Evolutionary conservation across 2,113 vertebrate genomes (phyloP).

Genomic region (Bettongia penicillata): DNA sequence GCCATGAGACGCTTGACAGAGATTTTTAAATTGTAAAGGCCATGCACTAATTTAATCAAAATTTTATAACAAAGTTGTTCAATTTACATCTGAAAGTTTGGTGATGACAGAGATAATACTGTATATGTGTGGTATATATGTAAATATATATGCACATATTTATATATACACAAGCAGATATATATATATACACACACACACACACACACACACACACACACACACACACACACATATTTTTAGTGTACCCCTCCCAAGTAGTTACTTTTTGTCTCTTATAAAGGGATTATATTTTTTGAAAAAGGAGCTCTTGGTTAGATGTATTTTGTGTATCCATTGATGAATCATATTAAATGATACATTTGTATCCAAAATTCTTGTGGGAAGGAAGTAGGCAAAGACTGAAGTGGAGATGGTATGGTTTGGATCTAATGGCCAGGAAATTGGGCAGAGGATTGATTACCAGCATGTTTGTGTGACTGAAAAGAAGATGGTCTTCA

Average conservation of each 20-base stretch:
- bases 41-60: slow-evolving; percentile 45
- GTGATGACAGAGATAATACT: slow-evolving; percentile 48
- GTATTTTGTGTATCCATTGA: slow-evolving; percentile 68
- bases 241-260: slow-evolving; percentile 38
- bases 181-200: not conserved
- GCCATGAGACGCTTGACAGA: slow-evolving; percentile 45
- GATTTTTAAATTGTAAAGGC: slow-evolving; percentile 49
- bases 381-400: not conserved
- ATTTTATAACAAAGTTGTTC: slow-evolving; percentile 53
- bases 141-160: no score
- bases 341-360: slow-evolving; percentile 35
- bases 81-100: slow-evolving; percentile 31
- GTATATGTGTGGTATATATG: not conserved
- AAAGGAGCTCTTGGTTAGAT: slow-evolving; percentile 59
- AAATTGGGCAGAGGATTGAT: not conserved
- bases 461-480: no score
- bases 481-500: no score
- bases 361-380: not conserved
- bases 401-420: not conserved
- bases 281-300: slow-evolving; percentile 76
- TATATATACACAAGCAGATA: no score
- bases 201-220: not conserved
- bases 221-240: slow-evolving; percentile 59
- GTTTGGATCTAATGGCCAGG: not conserved
- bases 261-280: slow-evolving; percentile 74